Percentiles rank a stretch among this genome's conserved stretches.
Conservation (phyloP, 2,888 invertebrate genomes). For the Lacanobia oleracea region DNA sequence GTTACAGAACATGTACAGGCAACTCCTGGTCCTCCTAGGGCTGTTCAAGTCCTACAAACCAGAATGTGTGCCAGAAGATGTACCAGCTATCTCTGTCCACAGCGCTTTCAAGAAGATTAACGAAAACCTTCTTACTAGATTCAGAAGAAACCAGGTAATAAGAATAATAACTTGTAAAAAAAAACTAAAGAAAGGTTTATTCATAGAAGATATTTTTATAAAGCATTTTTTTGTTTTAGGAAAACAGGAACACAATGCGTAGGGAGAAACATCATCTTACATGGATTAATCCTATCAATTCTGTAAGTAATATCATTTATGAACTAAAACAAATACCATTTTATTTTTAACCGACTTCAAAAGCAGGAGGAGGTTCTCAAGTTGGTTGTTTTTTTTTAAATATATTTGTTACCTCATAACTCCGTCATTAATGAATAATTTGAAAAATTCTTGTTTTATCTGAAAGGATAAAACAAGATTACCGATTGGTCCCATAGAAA, state of each 20-base stretch:
- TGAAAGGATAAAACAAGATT: too few relatives aligned
- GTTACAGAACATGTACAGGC: conserved; percentile 81
- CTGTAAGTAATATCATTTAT: conserved; percentile 77
- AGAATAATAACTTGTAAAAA: neutral
- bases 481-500: too few relatives aligned
- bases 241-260: conserved; percentile 69
- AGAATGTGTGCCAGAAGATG: conserved; percentile 86
- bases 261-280: conserved; percentile 74
- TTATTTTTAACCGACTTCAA: too few relatives aligned
- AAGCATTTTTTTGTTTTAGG: conserved; percentile 69
- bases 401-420: too few relatives aligned
- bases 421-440: too few relatives aligned
- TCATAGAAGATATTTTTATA: neutral
- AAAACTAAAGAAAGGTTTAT: too few relatives aligned
- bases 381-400: too few relatives aligned
- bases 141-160: conserved; percentile 81
- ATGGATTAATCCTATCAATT: conserved; percentile 82
- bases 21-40: conserved; percentile 83
- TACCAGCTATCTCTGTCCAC: conserved; percentile 84
- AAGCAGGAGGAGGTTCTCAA: too few relatives aligned
- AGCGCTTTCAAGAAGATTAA: conserved; percentile 85
- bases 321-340: neutral
- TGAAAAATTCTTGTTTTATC: too few relatives aligned
- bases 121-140: conserved; percentile 75
- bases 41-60: conserved; percentile 88